Conservation (phyloP, 2,888 invertebrate species). For the Thymelicus acteon region DNA sequence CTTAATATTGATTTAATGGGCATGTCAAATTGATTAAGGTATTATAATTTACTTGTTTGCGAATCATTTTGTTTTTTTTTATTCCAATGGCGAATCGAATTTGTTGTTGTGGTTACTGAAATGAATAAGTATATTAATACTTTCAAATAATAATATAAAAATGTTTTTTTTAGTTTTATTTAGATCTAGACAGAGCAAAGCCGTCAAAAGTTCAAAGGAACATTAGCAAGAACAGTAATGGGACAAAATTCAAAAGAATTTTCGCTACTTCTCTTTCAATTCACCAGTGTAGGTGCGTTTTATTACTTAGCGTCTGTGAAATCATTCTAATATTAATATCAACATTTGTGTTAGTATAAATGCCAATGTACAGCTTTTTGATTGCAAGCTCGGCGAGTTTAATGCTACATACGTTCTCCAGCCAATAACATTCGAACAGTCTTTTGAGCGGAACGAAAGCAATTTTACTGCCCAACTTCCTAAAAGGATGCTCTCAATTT, state of each 20-base stretch:
- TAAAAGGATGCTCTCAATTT: conserved; percentile 46
- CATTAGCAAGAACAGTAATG: too few relatives aligned
- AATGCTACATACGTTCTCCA: conserved; percentile 34
- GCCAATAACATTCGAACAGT: conserved; percentile 35
- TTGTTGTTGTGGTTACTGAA: background rate
- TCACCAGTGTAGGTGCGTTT: background rate
- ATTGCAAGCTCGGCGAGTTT: conserved; percentile 28
- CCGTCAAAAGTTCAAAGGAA: too few relatives aligned
- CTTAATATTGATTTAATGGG: conserved; percentile 45
- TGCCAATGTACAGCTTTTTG: conserved; percentile 32
- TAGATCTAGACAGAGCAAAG: too few relatives aligned
- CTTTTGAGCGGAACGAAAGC: conserved; percentile 40
- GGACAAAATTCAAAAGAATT: too few relatives aligned
- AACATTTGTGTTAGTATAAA: conserved; percentile 27
- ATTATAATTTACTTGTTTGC: conserved; percentile 40
- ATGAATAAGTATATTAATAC: background rate
- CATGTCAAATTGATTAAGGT: conserved; percentile 44
- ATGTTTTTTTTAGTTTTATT: too few relatives aligned
- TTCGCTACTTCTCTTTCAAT: too few relatives aligned
- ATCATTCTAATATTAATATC: conserved; percentile 1
- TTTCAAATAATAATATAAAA: too few relatives aligned
- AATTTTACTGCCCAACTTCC: conserved; percentile 43
- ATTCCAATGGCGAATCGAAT: background rate
- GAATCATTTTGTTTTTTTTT: conserved; percentile 26
- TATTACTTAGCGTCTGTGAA: background rate